Evolutionary conservation across 2,888 invertebrate species (phyloP), one percentile per base, ranked within the genome.

Genomic region (Pachymerium ferrugineum): DNA sequence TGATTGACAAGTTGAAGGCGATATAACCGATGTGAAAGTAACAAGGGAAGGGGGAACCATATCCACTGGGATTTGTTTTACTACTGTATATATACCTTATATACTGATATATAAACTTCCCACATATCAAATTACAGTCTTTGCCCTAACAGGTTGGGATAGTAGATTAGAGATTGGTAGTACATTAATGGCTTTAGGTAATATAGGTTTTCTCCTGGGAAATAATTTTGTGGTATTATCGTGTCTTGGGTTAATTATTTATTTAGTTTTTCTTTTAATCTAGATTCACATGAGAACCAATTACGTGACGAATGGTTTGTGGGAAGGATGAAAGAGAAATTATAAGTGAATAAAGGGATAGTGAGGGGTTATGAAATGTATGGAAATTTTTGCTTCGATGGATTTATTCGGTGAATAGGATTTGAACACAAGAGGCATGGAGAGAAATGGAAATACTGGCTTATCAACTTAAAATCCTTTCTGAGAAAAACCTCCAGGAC

Each of bases 371-470:
- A 28, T 62, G 62, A 19, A 62, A 28, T 62, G 22, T 62, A 62
- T 62, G 62, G 62, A 62, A 62, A 62, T 62, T 12, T 28, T 25
- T 62, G 62, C 62, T 3, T 62, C 62, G 28, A 28, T n/a, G 28
- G 25, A 62, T 62, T 62, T 62, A 62, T 25, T 25, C n/a, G 28
- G 25, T 62, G 14, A 62, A 62, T 25, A 62, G 62, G 62, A 62
- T 62, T 62, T 62, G 62, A 62, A 62, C n/a, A n/a, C 62, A 62
- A 62, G 62, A 62, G 5, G 62, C 62, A 62, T 62, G 62, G 62
- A 62, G n/a, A 62, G 62, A 62, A 62, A 62, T 62, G 62, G 62
- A 62, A 62, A 62, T 62, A 62, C 62, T 62, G 62, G 62, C 62
- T 62, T 62, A 62, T 62, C 62, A 62, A 62, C 62, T 62, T 62